These are phyloP conservation scores for Athripsodes cinereus DNA, from an alignment of 2,888 invertebrate species.

Conservation along the genomic window DNA sequence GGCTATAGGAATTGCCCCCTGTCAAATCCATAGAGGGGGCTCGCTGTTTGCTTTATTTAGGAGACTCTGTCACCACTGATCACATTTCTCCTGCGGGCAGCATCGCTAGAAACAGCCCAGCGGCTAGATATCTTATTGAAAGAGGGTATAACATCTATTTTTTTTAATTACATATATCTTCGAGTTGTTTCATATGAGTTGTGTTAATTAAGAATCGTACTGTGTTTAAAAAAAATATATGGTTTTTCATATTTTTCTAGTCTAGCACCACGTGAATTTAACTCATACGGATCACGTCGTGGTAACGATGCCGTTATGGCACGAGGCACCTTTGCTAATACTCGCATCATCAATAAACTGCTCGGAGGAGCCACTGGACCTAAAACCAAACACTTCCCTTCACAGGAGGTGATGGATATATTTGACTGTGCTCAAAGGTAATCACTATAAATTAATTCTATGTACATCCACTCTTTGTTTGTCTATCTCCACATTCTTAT, in stretches of 20 bases:
- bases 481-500: neutral
- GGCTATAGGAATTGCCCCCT: slow-evolving; percentile 59
- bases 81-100: slow-evolving; percentile 98
- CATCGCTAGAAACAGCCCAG: slow-evolving; percentile 91
- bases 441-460: neutral
- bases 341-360: slow-evolving; percentile 89
- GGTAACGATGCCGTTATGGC: slow-evolving; percentile 98
- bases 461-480: neutral
- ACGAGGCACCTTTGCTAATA: slow-evolving; percentile 97
- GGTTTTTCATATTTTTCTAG: too few species aligned
- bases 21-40: slow-evolving; percentile 63
- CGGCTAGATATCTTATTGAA: slow-evolving; percentile 71
- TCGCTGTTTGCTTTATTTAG: slow-evolving; percentile 76
- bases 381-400: slow-evolving; percentile 79
- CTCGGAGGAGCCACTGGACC: slow-evolving; percentile 68
- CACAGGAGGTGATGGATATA: slow-evolving; percentile 86
- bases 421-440: slow-evolving; percentile 86
- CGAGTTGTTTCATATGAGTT: neutral
- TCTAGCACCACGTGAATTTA: slow-evolving; percentile 88
- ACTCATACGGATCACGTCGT: slow-evolving; percentile 95
- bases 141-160: slow-evolving; percentile 49
- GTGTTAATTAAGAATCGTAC: too few species aligned
- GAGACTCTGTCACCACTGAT: slow-evolving; percentile 97
- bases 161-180: neutral
- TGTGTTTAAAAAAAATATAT: too few species aligned